These are phyloP conservation scores for Arrhopalites spinosus DNA, from an alignment of 2,888 invertebrate species.

Conservation along the genomic window DNA sequence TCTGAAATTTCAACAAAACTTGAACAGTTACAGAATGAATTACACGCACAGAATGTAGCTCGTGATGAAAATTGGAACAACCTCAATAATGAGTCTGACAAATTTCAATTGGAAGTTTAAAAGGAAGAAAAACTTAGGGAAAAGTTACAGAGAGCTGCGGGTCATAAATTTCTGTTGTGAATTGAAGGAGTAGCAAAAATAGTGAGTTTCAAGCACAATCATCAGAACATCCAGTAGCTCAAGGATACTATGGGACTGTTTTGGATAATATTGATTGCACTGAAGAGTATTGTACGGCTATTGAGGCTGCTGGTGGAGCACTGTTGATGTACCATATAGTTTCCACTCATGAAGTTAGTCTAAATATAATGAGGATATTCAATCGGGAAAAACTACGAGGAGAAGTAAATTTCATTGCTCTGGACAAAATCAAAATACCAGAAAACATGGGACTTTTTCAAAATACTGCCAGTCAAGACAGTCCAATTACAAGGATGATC, in stretches of 20 bases:
- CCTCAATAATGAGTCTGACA: background rate
- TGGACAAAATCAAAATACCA: constrained; percentile 15
- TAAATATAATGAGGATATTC: constrained; percentile 41
- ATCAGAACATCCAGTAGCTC: constrained; percentile 14
- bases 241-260: constrained; percentile 46
- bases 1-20: background rate
- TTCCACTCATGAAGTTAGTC: constrained; percentile 14
- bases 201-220: background rate
- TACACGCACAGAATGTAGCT: background rate
- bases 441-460: background rate
- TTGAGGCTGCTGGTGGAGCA: constrained; percentile 44
- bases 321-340: constrained; percentile 44
- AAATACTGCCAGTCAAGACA: background rate
- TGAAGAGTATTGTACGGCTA: constrained; percentile 32
- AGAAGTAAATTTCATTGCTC: constrained; percentile 41
- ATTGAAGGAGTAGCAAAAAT: background rate
- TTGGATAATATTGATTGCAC: constrained; percentile 43
- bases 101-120: background rate
- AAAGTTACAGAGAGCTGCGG: background rate
- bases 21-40: background rate
- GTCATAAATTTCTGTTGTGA: background rate
- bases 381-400: constrained; percentile 40
- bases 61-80: background rate
- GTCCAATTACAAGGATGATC: background rate
- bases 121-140: background rate